Percentiles rank a stretch among this genome's conserved stretches.
These are phyloP conservation scores for Pelecanoides urinatrix DNA, from an alignment of 2,113 vertebrate genomes.

Conservation along the genomic window DNA sequence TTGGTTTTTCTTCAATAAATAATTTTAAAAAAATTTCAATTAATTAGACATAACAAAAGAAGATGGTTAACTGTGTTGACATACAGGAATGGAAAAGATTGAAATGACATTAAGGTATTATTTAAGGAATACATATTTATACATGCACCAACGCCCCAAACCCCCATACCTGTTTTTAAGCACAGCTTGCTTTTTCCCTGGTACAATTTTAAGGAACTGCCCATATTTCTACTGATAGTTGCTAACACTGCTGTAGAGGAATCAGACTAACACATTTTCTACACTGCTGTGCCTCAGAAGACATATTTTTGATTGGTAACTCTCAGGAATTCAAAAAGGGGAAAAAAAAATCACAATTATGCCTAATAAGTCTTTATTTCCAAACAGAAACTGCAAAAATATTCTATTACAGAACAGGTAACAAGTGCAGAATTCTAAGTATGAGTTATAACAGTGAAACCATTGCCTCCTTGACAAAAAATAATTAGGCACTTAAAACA, in stretches of 20 bases:
- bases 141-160: not conserved
- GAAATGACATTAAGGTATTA: not conserved
- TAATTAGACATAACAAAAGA: not conserved
- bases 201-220: not conserved
- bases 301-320: not conserved
- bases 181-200: not conserved
- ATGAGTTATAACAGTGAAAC: constrained; percentile 1
- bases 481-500: constrained; percentile 65
- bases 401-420: constrained; percentile 61
- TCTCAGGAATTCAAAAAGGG: not conserved
- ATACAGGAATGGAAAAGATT: not conserved
- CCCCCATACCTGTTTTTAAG: not conserved
- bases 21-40: not conserved
- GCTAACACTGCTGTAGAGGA: not conserved
- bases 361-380: constrained; percentile 50
- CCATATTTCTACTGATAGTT: not conserved
- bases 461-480: constrained; percentile 40
- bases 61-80: not conserved
- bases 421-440: constrained; percentile 46
- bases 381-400: constrained; percentile 68
- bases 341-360: not conserved
- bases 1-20: not conserved
- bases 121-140: not conserved
- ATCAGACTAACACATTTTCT: not conserved
- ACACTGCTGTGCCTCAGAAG: not conserved